Base-by-base conservation (phyloP, 2,113 vertebrate species). In the Triplophysa tibetana region DNA sequence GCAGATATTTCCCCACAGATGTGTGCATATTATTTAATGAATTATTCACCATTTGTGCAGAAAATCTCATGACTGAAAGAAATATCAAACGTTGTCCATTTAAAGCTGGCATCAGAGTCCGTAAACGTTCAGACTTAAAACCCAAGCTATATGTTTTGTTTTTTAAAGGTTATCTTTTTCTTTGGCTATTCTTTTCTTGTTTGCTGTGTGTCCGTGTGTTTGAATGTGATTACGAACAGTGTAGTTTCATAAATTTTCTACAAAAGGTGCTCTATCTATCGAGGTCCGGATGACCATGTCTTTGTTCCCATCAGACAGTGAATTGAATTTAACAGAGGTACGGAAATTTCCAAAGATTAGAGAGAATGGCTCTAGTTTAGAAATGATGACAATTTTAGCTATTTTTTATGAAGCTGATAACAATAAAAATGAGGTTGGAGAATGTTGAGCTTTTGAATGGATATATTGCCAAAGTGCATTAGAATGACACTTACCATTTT, bases 281-380 rank as follows among this genome's bases (percentile, higher is more conserved):
- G 41, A n/a, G 61, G 69, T 19, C 29, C 13, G 69, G n/a, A 56
- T 80, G 61, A 23, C 48, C 33, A 10, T 62, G 60, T 73, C 78
- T 65, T 73, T 73, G 78, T 80, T 72, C 60, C 61, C 17, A 9
- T 73, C 60, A 65, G 61, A 26, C 43, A 9, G 13, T 73, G 78
- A 73, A 72, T 73, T 72, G 62, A 80, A 73, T 73, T 72, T 58
- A 80, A 56, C 16, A 16, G 48, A 17, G 12, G 29, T 65, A 65
- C 60, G 65, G 78, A 64, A 41, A 48, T 64, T 65, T 62, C 50
- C 69, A 62, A 24, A 70, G 69, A 80, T 80, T 56, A 66, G 33
- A 73, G 17, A 65, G 16, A 80, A 56, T 72, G 23, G 61, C 69
- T 56, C 13, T 80, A 45, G 24, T 65, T 43, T 26, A 54, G 69